Base-by-base conservation (phyloP, 2,797 vertebrate species). In the Sus cebifrons region DNA sequence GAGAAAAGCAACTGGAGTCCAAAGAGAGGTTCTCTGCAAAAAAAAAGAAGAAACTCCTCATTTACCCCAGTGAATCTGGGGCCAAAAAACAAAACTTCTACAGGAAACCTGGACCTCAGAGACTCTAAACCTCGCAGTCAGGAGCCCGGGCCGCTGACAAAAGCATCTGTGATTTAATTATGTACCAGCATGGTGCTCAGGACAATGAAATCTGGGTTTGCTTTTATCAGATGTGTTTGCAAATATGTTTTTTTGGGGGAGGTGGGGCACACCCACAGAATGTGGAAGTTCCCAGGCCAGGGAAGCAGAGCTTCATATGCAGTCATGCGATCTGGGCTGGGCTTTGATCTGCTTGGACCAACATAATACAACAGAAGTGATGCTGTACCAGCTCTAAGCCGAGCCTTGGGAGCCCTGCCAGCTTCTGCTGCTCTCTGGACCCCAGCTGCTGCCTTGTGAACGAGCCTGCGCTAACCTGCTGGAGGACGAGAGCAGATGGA, bases 1-100 rank as follows among this genome's bases (percentile, higher is more conserved):
- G 95, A 29, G 96, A 98, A 85, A 89, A 86, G 88, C 6, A 60
- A 36, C 79, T 60, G 21, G 97, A 98, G 52, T 98, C 98, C 13
- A 97, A 60, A 0, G 85, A 91, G 9, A 92, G 93, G 36, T 92
- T 89, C 70, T 97, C 99, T 99, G 96, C 17, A 5, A 49, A 49
- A 49, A 49, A 21, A 29, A 82, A 86, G 40, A 86, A 96, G 60
- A 90, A 93, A 95, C 92, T 25, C 10, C 20, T 78, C 32, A 71
- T 11, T 96, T 27, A 96, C 25, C n/a, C 40, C 36, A 14, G 18
- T 27, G 23, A 68, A 40, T 8, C 0, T 44, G 52, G 85, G 36
- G 40, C 85, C 68, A 71, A 68, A 40, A 74, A 17, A 40, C 20
- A 44, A 25, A 54, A 44, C 9, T 20, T 10, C 12, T 0, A 5